Evolutionary conservation across 2,888 invertebrate genomes (phyloP).

Genomic region (Monochamus alternatus): DNA sequence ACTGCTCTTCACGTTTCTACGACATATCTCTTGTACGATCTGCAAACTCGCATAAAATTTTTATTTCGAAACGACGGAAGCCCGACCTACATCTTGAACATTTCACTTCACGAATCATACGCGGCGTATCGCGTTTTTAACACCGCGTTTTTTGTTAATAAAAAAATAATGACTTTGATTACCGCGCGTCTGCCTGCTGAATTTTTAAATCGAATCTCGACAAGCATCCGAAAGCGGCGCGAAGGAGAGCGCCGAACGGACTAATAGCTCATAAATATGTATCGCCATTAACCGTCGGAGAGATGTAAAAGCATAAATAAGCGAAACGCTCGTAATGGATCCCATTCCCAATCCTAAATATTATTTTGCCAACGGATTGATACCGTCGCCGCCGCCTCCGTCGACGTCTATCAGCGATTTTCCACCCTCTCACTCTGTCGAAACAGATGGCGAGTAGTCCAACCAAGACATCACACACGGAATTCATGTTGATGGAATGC

Average conservation of each 20-base stretch:
- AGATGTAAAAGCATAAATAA: neutral
- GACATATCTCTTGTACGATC: too few relatives aligned
- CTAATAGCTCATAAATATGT: neutral
- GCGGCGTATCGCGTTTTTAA: too few relatives aligned
- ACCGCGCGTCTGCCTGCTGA: too few relatives aligned
- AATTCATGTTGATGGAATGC: conserved; percentile 57
- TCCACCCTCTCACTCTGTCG: conserved; percentile 52
- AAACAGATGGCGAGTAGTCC: conserved; percentile 55
- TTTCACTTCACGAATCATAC: too few relatives aligned
- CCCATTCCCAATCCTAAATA: neutral
- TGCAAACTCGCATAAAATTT: too few relatives aligned
- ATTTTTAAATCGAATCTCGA: neutral
- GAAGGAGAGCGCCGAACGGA: neutral
- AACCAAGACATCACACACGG: conserved; percentile 56
- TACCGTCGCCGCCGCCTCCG: neutral
- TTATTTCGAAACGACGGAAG: too few relatives aligned
- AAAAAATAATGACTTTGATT: too few relatives aligned
- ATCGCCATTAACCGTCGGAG: neutral
- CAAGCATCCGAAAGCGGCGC: neutral
- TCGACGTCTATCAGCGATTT: conserved; percentile 11
- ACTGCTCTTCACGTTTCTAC: too few relatives aligned
- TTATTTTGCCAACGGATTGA: conserved; percentile 18
- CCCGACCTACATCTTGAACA: too few relatives aligned
- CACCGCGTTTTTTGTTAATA: too few relatives aligned
- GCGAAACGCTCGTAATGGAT: neutral